These are phyloP conservation scores for Nezara viridula DNA, from an alignment of 2,888 invertebrate species.

Conservation along the genomic window DNA sequence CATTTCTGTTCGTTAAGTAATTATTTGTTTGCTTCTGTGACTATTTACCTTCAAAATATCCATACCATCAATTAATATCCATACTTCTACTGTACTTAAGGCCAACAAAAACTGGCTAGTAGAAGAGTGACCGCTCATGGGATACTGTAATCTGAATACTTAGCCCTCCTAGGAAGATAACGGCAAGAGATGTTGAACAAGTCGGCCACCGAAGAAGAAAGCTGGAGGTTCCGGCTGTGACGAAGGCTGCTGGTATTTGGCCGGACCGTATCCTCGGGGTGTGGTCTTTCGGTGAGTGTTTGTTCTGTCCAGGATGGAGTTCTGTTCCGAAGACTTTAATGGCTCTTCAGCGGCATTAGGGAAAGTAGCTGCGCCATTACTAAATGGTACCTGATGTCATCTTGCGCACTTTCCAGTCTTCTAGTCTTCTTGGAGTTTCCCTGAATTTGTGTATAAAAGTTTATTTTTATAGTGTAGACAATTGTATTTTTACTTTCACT, in stretches of 20 bases:
- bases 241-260: conserved; percentile 20
- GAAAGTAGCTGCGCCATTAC: background rate
- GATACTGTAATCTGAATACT: background rate
- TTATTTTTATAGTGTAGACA: no score
- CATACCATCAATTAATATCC: no score
- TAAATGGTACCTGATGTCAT: background rate
- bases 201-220: background rate
- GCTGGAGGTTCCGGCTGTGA: conserved; percentile 32
- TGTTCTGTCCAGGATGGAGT: background rate
- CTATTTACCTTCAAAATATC: no score
- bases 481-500: no score
- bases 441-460: no score
- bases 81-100: no score
- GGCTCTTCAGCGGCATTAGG: background rate
- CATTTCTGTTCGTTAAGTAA: no score
- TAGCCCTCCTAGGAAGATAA: background rate
- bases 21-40: no score
- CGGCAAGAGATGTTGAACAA: conserved; percentile 15
- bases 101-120: no score
- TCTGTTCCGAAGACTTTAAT: background rate
- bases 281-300: background rate
- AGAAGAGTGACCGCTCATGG: no score
- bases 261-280: conserved; percentile 29
- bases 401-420: background rate
- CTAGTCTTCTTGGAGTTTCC: background rate